These are phyloP conservation scores for Diplazon laetatorius DNA, from an alignment of 2,888 invertebrate genomes.

Conservation along the genomic window DNA sequence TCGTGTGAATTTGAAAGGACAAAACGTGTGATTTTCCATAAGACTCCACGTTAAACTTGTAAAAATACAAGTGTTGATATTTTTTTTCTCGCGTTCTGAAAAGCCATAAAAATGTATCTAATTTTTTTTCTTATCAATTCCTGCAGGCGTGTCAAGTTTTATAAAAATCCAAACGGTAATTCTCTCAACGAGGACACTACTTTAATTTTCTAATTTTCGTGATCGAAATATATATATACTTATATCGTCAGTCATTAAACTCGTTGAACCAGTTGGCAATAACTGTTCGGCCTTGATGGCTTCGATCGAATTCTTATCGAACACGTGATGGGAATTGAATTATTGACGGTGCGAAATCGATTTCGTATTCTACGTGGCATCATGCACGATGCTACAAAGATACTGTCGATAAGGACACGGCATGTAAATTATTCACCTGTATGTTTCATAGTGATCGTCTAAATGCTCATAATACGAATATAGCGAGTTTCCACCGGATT, in stretches of 20 bases:
- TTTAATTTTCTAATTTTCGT: background rate
- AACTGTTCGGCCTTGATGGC: conserved; percentile 39
- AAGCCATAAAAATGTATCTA: too few species aligned
- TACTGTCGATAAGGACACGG: conserved; percentile 12
- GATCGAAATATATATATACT: background rate
- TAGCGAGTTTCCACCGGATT: too few species aligned
- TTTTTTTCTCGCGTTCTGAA: too few species aligned
- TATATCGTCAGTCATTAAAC: background rate
- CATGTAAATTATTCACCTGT: conserved; percentile 23
- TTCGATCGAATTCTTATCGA: conserved; percentile 46
- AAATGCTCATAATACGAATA: background rate
- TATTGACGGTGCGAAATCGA: conserved; percentile 42
- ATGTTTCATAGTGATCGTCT: background rate
- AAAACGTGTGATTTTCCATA: too few species aligned
- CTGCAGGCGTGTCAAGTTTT: too few species aligned
- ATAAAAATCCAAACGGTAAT: too few species aligned
- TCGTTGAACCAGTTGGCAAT: background rate
- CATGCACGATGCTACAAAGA: background rate
- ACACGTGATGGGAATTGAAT: conserved; percentile 41
- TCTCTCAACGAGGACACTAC: too few species aligned
- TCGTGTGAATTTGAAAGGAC: too few species aligned
- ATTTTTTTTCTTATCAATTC: too few species aligned
- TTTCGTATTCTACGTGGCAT: conserved; percentile 11
- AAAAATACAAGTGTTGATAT: too few species aligned
- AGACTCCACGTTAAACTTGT: too few species aligned